Percentiles rank a stretch among this genome's conserved stretches.
Conservation (phyloP, 2,797 vertebrate species). For the Enteromius afrohamiltoni region DNA sequence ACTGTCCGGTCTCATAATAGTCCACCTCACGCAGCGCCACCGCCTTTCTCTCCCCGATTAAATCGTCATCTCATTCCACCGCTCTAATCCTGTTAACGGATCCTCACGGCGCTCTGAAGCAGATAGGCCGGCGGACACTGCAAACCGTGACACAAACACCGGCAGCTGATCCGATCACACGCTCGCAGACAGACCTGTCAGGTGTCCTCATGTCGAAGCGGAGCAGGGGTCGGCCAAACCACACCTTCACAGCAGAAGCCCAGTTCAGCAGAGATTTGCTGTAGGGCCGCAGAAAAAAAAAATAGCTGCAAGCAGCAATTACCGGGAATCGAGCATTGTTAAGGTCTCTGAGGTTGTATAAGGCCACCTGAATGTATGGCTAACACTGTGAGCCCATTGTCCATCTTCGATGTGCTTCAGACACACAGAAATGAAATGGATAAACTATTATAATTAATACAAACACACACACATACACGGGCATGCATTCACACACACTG, state of each 20-base stretch:
- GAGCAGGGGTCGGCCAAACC: background rate
- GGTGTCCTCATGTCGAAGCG: background rate
- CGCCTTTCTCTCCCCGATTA: conserved; percentile 43
- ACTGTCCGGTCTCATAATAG: background rate
- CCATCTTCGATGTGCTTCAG: too few species aligned
- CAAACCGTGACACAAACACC: conserved; percentile 9
- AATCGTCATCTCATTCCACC: conserved; percentile 53
- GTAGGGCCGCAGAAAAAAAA: background rate
- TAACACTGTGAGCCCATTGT: too few species aligned
- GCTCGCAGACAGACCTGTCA: background rate
- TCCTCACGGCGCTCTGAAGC: conserved; percentile 24
- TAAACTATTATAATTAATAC: too few species aligned
- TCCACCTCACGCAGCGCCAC: conserved; percentile 19
- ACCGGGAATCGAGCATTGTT: too few species aligned
- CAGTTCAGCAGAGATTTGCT: background rate
- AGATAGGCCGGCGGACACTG: conserved; percentile 33
- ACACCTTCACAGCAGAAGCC: background rate
- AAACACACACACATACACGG: too few species aligned
- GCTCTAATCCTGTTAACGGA: conserved; percentile 54
- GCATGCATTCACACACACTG: too few species aligned
- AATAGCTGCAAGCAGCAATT: too few species aligned
- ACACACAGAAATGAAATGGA: too few species aligned
- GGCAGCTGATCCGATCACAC: conserved; percentile 9
- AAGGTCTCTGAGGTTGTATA: too few species aligned
- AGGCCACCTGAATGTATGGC: too few species aligned